phyloP scores from a whole-genome alignment of 2,113 vertebrate genomes.

The Thryonomys swinderianus region DNA sequence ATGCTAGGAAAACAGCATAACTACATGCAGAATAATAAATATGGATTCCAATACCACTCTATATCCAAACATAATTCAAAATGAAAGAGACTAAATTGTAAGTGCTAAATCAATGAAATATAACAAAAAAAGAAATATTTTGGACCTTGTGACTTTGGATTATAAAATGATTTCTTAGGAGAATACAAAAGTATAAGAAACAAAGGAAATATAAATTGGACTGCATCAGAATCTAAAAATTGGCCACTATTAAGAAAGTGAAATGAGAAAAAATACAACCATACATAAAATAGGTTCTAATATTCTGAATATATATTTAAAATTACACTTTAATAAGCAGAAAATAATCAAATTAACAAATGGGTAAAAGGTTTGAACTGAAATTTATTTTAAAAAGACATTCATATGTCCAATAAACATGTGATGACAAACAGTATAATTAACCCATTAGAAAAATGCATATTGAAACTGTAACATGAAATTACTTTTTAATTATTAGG shows the following conservation, averaged over 20 bases:
- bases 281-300: not conserved
- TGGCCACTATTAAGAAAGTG: not conserved
- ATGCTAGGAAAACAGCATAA: not conserved
- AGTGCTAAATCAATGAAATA: not conserved
- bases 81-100: not conserved
- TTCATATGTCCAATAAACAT: not conserved
- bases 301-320: not conserved
- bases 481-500: not conserved
- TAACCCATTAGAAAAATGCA: not conserved
- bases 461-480: not conserved
- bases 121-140: not conserved
- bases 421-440: not conserved
- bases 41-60: not conserved
- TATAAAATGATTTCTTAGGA: not conserved
- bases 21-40: not conserved
- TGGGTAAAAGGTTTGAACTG: not conserved
- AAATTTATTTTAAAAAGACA: not conserved
- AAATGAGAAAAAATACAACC: not conserved
- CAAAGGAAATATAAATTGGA: not conserved
- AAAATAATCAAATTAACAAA: not conserved
- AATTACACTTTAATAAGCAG: not conserved
- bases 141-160: not conserved
- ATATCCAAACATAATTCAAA: not conserved
- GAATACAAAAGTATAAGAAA: not conserved
- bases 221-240: not conserved